Percentiles rank a stretch among this genome's conserved stretches.
Conservation (phyloP, 2,888 invertebrate species). For the Scaeva pyrastri region DNA sequence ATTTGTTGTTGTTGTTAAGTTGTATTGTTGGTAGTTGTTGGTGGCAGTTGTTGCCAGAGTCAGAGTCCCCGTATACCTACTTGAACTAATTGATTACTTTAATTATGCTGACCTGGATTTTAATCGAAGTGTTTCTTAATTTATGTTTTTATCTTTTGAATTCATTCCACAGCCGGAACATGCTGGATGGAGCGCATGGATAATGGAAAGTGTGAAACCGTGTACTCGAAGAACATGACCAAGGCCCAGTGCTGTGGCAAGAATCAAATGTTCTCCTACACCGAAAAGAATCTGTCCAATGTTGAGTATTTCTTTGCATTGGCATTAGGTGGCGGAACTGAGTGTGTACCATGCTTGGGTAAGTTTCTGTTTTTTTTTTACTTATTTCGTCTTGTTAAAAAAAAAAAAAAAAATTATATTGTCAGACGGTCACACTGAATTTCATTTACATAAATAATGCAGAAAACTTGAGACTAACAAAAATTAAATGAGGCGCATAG, state of each 20-base stretch:
- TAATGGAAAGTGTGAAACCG: slow-evolving; percentile 92
- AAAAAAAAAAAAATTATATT: too few relatives aligned
- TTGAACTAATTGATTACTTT: slow-evolving; percentile 72
- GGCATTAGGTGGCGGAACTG: slow-evolving; percentile 82
- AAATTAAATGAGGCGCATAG: too few relatives aligned
- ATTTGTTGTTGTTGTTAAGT: slow-evolving; percentile 12
- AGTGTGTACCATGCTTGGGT: slow-evolving; percentile 83
- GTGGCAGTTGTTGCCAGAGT: too few relatives aligned
- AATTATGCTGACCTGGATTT: slow-evolving; percentile 75
- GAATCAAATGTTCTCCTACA: slow-evolving; percentile 82
- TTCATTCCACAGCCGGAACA: slow-evolving; percentile 88
- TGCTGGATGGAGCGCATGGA: slow-evolving; percentile 94
- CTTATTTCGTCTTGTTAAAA: too few relatives aligned
- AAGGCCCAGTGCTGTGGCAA: slow-evolving; percentile 91
- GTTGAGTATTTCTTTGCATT: slow-evolving; percentile 83
- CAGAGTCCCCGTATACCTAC: not conserved
- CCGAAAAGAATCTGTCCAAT: slow-evolving; percentile 82
- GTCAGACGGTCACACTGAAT: too few relatives aligned
- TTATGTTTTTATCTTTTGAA: slow-evolving; percentile 54
- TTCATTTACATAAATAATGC: too few relatives aligned
- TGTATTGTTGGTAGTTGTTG: not conserved
- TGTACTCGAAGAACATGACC: slow-evolving; percentile 90
- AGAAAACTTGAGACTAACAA: too few relatives aligned
- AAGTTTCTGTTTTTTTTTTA: slow-evolving; percentile 36
- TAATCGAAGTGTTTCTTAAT: slow-evolving; percentile 43